Percentiles rank a stretch among this genome's conserved stretches.
These are phyloP conservation scores for Balearica regulorum DNA, from an alignment of 2,797 vertebrate genomes.

Conservation along the genomic window DNA sequence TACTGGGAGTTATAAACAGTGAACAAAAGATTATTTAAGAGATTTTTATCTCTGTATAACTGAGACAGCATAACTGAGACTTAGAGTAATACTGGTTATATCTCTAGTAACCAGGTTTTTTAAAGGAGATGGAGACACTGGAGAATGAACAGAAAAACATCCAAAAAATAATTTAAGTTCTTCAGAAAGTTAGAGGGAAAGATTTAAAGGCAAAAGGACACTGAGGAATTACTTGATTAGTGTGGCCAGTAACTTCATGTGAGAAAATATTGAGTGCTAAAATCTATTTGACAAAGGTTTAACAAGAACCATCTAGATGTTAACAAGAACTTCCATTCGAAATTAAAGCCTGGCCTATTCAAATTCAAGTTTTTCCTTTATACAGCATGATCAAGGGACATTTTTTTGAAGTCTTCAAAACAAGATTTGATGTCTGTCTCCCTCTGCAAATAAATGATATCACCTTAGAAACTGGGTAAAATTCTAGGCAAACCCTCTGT, in stretches of 20 bases:
- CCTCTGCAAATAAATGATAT: not conserved
- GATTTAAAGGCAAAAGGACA: not conserved
- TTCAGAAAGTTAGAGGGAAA: not conserved
- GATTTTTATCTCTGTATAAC: not conserved
- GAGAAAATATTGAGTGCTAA: not conserved
- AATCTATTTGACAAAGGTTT: not conserved
- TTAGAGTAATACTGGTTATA: not conserved
- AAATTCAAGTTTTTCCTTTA: not conserved
- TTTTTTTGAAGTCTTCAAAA: not conserved
- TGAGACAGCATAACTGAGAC: not conserved
- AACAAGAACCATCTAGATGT: not conserved
- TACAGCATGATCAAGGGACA: not conserved
- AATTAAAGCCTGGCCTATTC: not conserved
- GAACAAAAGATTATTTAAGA: not conserved
- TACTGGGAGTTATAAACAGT: not conserved
- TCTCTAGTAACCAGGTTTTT: not conserved
- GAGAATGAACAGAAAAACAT: not conserved
- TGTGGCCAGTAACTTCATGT: not conserved
- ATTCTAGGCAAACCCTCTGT: not conserved
- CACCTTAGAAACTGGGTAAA: not conserved
- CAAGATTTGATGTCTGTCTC: not conserved
- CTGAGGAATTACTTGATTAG: not conserved
- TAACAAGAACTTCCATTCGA: not conserved
- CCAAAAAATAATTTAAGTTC: not conserved
- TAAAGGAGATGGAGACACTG: not conserved